A percentile compares a stretch with the other conserved stretches of the same genome.
phyloP scores from a whole-genome alignment of 2,888 invertebrate genomes.

The Tortrix viridana region DNA sequence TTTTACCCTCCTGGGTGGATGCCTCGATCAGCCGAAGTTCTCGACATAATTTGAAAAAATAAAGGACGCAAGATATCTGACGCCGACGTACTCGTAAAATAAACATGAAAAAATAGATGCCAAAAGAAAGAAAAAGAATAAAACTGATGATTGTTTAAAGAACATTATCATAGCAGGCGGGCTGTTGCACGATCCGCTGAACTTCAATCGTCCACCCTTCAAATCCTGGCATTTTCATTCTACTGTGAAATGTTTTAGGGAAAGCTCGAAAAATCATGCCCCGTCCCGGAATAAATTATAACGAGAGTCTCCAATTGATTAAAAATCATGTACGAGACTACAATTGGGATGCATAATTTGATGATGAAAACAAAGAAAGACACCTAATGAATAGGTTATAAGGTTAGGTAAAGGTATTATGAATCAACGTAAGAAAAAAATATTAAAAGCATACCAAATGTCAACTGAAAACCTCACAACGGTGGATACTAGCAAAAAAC shows the following conservation, averaged over 20 bases:
- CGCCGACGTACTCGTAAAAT: constrained; percentile 43
- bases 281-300: constrained; percentile 21
- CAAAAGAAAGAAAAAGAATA: constrained; percentile 52
- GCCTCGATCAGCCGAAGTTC: constrained; percentile 49
- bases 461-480: constrained; percentile 53
- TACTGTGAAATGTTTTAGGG: constrained; percentile 12
- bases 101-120: constrained; percentile 51
- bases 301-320: constrained; percentile 26
- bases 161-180: constrained; percentile 55
- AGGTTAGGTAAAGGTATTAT: neutral
- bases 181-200: constrained; percentile 61
- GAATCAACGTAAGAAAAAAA: constrained; percentile 44
- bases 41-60: constrained; percentile 64
- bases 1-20: constrained; percentile 47
- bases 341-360: constrained; percentile 5
- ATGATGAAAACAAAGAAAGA: neutral
- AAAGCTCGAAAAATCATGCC: constrained; percentile 19
- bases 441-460: constrained; percentile 59
- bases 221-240: constrained; percentile 7
- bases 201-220: constrained; percentile 37
- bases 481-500: constrained; percentile 66
- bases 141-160: constrained; percentile 59
- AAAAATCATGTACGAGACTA: constrained; percentile 10
- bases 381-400: neutral
- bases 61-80: constrained; percentile 54